Evolutionary conservation across 23 tunicate species (phyloP).

Genomic region (Oikopleura dioica): DNA sequence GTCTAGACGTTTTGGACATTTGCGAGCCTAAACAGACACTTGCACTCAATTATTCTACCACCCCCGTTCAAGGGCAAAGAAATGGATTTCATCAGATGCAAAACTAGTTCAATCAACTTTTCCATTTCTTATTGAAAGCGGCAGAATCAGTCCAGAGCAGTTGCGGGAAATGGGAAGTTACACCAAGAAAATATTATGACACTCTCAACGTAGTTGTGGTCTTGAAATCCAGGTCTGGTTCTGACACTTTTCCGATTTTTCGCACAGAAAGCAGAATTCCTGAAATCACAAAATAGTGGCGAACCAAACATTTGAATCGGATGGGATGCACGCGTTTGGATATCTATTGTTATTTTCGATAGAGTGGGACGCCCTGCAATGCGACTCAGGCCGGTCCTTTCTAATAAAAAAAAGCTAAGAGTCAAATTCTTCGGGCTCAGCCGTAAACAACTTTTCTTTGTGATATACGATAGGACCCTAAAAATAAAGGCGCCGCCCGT

Average conservation of each 20-base stretch:
- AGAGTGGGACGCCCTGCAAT: slow-evolving; percentile 5
- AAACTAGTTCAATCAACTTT: not conserved
- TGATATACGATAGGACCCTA: no score
- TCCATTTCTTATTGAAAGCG: not conserved
- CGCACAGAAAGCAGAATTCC: not conserved
- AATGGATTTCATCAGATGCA: not conserved
- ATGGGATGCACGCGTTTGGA: slow-evolving; percentile 12
- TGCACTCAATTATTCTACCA: not conserved
- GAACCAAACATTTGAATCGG: not conserved
- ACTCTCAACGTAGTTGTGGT: slow-evolving; percentile 87
- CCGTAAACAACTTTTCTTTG: no score
- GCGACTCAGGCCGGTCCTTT: no score
- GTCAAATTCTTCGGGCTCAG: no score
- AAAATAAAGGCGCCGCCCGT: slow-evolving; percentile 8
- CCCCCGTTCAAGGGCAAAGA: slow-evolving; percentile 6
- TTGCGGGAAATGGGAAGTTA: slow-evolving; percentile 90
- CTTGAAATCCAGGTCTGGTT: slow-evolving; percentile 21
- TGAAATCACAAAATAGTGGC: not conserved
- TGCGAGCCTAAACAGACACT: no score
- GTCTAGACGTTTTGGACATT: no score
- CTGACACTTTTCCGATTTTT: not conserved
- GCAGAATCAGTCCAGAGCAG: slow-evolving; percentile 15
- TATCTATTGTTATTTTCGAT: slow-evolving; percentile 4
- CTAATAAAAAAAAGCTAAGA: no score
- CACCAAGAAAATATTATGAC: slow-evolving; percentile 86